These are phyloP conservation scores for Acomys russatus DNA, from an alignment of 2,797 vertebrate species.

Conservation along the genomic window DNA sequence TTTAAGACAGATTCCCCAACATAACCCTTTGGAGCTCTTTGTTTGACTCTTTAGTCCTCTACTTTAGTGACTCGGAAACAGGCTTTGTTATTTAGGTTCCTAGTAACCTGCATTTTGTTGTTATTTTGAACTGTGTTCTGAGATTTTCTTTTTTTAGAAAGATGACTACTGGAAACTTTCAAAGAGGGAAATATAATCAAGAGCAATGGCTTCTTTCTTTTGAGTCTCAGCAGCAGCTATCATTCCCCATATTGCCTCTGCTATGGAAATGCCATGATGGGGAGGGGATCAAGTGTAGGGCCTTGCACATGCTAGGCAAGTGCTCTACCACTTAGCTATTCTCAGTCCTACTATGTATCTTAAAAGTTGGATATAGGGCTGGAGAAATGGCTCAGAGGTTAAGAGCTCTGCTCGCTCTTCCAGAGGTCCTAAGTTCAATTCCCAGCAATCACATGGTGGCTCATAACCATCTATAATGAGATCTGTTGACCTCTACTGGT, in stretches of 20 bases:
- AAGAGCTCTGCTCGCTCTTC: too few species aligned
- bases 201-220: background rate
- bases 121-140: background rate
- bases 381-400: too few species aligned
- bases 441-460: too few species aligned
- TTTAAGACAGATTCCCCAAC: background rate
- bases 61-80: background rate
- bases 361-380: background rate
- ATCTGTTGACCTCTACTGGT: too few species aligned
- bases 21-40: background rate
- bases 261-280: background rate
- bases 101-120: background rate
- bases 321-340: background rate
- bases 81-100: background rate
- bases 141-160: background rate
- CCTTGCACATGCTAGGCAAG: background rate
- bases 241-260: background rate
- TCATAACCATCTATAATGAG: too few species aligned
- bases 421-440: too few species aligned
- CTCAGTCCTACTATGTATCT: background rate
- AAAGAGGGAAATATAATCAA: background rate
- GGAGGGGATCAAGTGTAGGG: background rate
- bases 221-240: background rate
- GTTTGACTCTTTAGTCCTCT: background rate
- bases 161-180: slow-evolving; percentile 6